Percentiles rank a stretch among this genome's conserved stretches.
Conservation (phyloP, 2,888 invertebrate species). For the Quadroppia sp. region DNA sequence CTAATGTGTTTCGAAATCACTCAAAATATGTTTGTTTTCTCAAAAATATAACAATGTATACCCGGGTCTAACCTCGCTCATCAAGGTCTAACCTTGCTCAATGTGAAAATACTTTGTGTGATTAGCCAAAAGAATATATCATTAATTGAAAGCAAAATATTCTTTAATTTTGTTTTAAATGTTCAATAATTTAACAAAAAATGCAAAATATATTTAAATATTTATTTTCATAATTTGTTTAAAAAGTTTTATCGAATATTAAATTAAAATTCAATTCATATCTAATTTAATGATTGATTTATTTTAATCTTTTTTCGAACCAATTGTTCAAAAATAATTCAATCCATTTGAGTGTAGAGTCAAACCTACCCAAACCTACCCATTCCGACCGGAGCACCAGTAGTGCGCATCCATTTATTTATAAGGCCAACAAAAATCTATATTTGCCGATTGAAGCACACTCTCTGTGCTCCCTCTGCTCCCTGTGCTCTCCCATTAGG, state of each 20-base stretch:
- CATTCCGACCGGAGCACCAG: background rate
- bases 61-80: no score
- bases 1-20: background rate
- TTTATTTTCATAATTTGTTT: background rate
- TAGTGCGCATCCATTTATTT: slow-evolving; percentile 1
- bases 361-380: background rate
- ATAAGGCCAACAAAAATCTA: background rate
- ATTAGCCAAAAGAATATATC: no score
- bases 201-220: no score
- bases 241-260: background rate
- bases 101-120: no score
- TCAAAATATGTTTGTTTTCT: no score
- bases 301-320: background rate
- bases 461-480: background rate
- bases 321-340: background rate
- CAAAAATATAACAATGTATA: no score
- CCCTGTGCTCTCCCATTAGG: background rate
- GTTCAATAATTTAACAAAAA: no score
- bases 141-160: no score
- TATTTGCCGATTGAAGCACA: slow-evolving; percentile 13
- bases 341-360: background rate
- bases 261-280: background rate
- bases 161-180: no score
- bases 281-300: background rate
- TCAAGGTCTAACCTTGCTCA: no score